A percentile compares a stretch with the other conserved stretches of the same genome.
phyloP scores from a whole-genome alignment of 2,888 invertebrate genomes.

The Brachylomia viminalis region DNA sequence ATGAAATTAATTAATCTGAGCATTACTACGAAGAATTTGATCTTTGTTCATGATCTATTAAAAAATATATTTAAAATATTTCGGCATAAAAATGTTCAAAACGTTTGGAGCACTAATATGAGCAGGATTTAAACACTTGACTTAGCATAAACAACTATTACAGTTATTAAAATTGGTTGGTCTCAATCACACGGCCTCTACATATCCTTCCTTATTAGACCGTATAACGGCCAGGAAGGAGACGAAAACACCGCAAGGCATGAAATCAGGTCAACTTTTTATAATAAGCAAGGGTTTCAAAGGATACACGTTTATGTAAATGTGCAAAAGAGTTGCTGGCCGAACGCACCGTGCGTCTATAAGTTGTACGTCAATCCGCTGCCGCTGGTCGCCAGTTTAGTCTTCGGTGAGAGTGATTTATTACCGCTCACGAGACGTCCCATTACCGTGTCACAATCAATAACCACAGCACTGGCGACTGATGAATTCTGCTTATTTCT shows the following conservation, averaged over 20 bases:
- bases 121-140: slow-evolving; percentile 9
- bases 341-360: slow-evolving; percentile 23
- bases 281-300: slow-evolving; percentile 16
- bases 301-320: slow-evolving; percentile 14
- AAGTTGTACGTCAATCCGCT: slow-evolving; percentile 49
- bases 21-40: no score
- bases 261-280: slow-evolving; percentile 3
- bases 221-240: slow-evolving; percentile 42
- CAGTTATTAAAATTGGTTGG: slow-evolving; percentile 46
- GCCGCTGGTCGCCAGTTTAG: slow-evolving; percentile 59
- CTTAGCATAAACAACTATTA: slow-evolving; percentile 13
- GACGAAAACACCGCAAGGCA: slow-evolving; percentile 5
- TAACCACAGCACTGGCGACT: slow-evolving; percentile 77
- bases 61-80: not conserved
- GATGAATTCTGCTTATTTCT: slow-evolving; percentile 79
- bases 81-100: not conserved
- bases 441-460: slow-evolving; percentile 87
- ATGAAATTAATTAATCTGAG: not conserved
- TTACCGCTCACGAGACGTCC: slow-evolving; percentile 76
- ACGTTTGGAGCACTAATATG: not conserved
- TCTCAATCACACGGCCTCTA: slow-evolving; percentile 45
- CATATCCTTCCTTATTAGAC: slow-evolving; percentile 27
- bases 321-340: slow-evolving; percentile 26
- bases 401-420: slow-evolving; percentile 79
- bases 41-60: not conserved